Percentiles rank a stretch among this genome's conserved stretches.
These are phyloP conservation scores for Catamblyrhynchus diadema DNA, from an alignment of 2,797 vertebrate species.

Conservation along the genomic window DNA sequence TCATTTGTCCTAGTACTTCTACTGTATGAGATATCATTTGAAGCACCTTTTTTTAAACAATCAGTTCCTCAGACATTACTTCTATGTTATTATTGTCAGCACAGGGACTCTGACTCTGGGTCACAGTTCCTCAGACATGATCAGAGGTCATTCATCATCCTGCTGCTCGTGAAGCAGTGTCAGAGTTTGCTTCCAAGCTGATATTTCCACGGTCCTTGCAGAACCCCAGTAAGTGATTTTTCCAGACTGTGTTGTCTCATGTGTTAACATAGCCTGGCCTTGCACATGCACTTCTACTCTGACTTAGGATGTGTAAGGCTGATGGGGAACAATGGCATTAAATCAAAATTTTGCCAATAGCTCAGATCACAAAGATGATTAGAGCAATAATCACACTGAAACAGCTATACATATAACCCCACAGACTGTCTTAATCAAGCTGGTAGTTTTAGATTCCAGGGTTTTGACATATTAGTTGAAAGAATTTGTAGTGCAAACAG, in stretches of 20 bases:
- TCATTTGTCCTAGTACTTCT: not conserved
- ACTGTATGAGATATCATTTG: not conserved
- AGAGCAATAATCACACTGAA: not conserved
- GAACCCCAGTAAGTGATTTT: not conserved
- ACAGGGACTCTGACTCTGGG: not conserved
- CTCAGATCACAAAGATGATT: not conserved
- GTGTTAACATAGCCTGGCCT: not conserved
- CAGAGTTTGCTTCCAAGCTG: not conserved
- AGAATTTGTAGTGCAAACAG: not conserved
- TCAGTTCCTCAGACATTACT: not conserved
- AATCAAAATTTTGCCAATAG: not conserved
- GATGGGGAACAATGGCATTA: not conserved
- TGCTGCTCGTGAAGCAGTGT: not conserved
- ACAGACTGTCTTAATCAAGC: not conserved
- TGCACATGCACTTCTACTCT: not conserved
- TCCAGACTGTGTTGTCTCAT: not conserved
- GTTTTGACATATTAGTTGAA: not conserved
- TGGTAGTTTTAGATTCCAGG: not conserved
- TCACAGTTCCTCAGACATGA: not conserved
- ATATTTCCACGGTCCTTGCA: not conserved
- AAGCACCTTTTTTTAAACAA: not conserved
- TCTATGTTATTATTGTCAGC: not conserved
- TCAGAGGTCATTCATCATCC: not conserved
- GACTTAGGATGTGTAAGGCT: not conserved
- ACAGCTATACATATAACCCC: not conserved